A percentile compares a stretch with the other conserved stretches of the same genome.
Evolutionary conservation across 2,888 invertebrate species (phyloP).

Genomic region (Tupiocoris notatus): DNA sequence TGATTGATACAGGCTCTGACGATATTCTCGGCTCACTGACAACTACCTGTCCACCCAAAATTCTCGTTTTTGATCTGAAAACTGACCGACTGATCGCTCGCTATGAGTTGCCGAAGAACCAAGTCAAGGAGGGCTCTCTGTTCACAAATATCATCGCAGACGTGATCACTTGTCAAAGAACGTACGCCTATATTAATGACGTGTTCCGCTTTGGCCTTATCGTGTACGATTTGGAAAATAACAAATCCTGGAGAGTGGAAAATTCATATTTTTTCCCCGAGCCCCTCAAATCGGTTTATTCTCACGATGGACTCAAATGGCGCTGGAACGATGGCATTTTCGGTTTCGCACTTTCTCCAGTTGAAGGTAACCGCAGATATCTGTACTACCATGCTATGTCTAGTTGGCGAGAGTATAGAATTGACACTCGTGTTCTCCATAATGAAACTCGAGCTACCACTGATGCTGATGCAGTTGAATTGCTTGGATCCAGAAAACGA

Average conservation of each 20-base stretch:
- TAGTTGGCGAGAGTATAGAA: constrained; percentile 73
- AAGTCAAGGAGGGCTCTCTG: constrained; percentile 61
- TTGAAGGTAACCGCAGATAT: constrained; percentile 63
- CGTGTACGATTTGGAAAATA: constrained; percentile 71
- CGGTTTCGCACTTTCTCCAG: constrained; percentile 68
- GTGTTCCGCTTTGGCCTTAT: constrained; percentile 59
- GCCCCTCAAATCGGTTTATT: constrained; percentile 51
- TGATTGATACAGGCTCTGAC: constrained; percentile 70
- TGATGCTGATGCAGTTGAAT: constrained; percentile 51
- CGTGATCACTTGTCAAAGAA: constrained; percentile 65
- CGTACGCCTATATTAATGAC: constrained; percentile 72
- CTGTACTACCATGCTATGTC: constrained; percentile 78
- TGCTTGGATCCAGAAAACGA: constrained; percentile 49
- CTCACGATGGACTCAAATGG: constrained; percentile 51
- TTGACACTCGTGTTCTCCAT: constrained; percentile 65
- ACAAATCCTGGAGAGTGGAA: constrained; percentile 71
- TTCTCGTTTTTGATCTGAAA: constrained; percentile 71
- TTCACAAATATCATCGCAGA: constrained; percentile 78
- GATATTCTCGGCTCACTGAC: constrained; percentile 60
- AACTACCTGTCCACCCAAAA: constrained; percentile 61
- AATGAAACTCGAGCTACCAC: constrained; percentile 58
- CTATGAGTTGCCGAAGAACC: constrained; percentile 64
- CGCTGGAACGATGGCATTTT: constrained; percentile 75
- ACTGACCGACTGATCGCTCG: constrained; percentile 69
- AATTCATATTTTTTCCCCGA: constrained; percentile 71